Conservation (phyloP, 2,113 vertebrate genomes). For the Pycnonotus jocosus region DNA sequence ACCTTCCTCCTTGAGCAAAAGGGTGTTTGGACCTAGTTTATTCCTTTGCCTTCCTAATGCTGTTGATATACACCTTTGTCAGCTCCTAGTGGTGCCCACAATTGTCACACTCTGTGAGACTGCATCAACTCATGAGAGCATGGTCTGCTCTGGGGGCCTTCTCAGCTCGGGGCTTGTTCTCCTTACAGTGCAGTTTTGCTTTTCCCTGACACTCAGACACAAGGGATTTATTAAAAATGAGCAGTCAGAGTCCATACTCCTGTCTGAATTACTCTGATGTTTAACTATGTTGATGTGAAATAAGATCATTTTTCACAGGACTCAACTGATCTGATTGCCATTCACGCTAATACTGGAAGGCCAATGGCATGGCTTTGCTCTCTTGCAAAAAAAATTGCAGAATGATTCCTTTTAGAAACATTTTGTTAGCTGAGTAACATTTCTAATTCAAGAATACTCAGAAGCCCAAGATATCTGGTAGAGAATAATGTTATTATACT, state of each 20-base stretch:
- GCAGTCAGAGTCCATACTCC: not conserved
- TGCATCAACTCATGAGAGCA: not conserved
- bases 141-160: fast-evolving
- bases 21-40: not conserved
- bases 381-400: not conserved
- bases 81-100: not conserved
- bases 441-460: not conserved
- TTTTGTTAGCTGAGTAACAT: not conserved
- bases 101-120: not conserved
- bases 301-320: not conserved
- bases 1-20: not conserved
- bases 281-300: not conserved
- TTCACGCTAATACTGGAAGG: not conserved
- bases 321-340: not conserved
- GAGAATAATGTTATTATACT: not conserved
- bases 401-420: not conserved
- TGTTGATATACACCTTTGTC: not conserved
- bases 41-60: not conserved
- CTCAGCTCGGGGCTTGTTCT: not conserved
- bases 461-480: not conserved
- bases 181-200: not conserved
- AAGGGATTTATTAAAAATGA: not conserved
- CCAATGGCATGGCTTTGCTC: not conserved
- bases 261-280: not conserved
- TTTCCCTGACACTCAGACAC: not conserved